These are phyloP conservation scores for Schizopygopsis pylzovi DNA, from an alignment of 2,797 vertebrate species.

Conservation along the genomic window DNA sequence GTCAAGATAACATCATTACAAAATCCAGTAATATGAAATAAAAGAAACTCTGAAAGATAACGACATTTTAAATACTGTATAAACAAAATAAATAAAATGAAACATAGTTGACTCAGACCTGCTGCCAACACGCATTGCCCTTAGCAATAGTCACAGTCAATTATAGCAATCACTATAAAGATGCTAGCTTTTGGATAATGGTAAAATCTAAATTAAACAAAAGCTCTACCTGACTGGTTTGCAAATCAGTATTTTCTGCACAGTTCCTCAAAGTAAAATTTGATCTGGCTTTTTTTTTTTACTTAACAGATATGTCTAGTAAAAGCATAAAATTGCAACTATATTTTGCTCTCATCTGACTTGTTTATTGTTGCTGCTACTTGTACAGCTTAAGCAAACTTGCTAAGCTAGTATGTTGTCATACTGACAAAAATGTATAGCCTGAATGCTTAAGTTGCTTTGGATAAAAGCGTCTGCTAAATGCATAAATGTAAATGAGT, in stretches of 20 bases:
- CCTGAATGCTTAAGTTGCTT: too few relatives aligned
- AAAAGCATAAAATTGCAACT: slow-evolving; percentile 27
- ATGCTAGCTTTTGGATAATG: slow-evolving; percentile 50
- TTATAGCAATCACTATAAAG: slow-evolving; percentile 53
- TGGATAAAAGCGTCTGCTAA: too few relatives aligned
- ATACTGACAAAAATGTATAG: too few relatives aligned
- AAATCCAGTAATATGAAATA: background rate
- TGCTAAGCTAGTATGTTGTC: slow-evolving; percentile 33
- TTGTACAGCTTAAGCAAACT: slow-evolving; percentile 51
- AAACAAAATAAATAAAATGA: slow-evolving; percentile 14
- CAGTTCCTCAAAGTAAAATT: slow-evolving; percentile 25
- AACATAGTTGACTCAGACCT: slow-evolving; percentile 60
- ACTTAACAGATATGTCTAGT: background rate
- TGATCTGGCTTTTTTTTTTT: slow-evolving; percentile 15
- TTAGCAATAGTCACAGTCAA: slow-evolving; percentile 56
- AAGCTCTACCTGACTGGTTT: slow-evolving; percentile 34
- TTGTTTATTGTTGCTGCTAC: slow-evolving; percentile 39
- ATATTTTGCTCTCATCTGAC: slow-evolving; percentile 14
- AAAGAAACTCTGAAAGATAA: slow-evolving; percentile 11
- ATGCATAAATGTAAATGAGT: slow-evolving; percentile 20
- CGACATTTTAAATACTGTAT: background rate
- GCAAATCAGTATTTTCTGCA: slow-evolving; percentile 46
- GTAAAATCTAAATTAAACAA: slow-evolving; percentile 50
- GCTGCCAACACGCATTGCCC: slow-evolving; percentile 52
- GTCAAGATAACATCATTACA: slow-evolving; percentile 5